Evolutionary conservation across 2,888 invertebrate species (phyloP), one percentile per base, ranked within the genome.

Genomic region (Microplitis manilae): DNA sequence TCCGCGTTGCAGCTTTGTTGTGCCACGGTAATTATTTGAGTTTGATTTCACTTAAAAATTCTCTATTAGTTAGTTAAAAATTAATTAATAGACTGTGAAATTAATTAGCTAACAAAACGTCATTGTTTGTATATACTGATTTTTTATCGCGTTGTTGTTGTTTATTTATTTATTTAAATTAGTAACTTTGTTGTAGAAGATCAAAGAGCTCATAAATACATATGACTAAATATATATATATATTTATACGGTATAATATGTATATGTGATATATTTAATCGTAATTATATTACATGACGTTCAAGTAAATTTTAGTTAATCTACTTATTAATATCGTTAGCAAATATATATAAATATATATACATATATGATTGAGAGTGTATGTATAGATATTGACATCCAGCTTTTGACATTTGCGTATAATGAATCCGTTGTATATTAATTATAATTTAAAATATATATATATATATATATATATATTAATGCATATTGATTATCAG

Each of bases 381-480:
- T 50, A 13, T 50, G 8, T 13, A 50, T 50, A 50, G 50, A 9
- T 13, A 50, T 50, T 70, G 61, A 38, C 61, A 17, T 38, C 39
- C 30, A 17, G 38, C 41, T 30, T 71, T 64, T 76, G 76, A 76
- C 68, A 30, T 30, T 30, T 30, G 30, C 30, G 72, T 67, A 71
- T 50, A 71, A 65, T 71, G 4, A 65, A 71, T 40, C 30, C 2
- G 4, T 30, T 30, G 30, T 30, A 61, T 74, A 61, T 71, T 41
- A 59, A 39, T 6, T n/a, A 72, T 65, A 50, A 8, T 50, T 13
- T 50, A 50, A 8, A 50, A 9, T 50, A 50, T 13, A 13, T 50
- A 50, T 50, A 13, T 50, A 50, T 13, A 13, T 50, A 50, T 50
- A 13, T 13, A 5, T 50, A 5, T 13, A 50, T 50, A 50, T 50